Evolutionary conservation across 2,888 invertebrate genomes (phyloP), one percentile per base, ranked within the genome.

Genomic region (Diplazon laetatorius): DNA sequence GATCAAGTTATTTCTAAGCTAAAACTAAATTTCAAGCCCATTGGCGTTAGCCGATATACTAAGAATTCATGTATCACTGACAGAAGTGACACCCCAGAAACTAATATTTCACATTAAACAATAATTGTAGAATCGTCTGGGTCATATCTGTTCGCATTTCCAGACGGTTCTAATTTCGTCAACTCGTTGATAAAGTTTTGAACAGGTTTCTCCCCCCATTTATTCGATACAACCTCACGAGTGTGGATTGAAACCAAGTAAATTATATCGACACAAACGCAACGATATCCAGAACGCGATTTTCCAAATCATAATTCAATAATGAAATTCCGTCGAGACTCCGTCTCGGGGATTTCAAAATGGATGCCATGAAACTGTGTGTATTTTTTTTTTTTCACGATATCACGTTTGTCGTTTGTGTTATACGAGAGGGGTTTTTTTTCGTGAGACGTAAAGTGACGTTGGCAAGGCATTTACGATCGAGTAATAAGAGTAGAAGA

Each of bases 381-480:
- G n/a, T n/a, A n/a, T n/a, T n/a, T n/a, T n/a, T n/a, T n/a, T 69
- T 30, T 35, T 30, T 16, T 14, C 14, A 30, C 16, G 55, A 55
- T 35, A 16, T 55, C 14, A 30, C 35, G 55, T 16, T 30, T 55
- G 55, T 30, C 55, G 30, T 30, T 16, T 55, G 55, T 30, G 55
- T 14, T 18, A 57, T 22, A 14, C 14, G 57, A 42, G 39, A 57
- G 20, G 55, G 20, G n/a, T n/a, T n/a, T n/a, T n/a, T n/a, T n/a
- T n/a, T 14, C 42, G 55, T n/a, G 6, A 55, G 14, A 68, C 39
- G 68, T 20, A 55, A 68, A 48, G 37, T 44, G 25, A 22, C 22
- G 3, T 42, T 25, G 46, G 25, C 39, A 59, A 37, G 50, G 48
- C 59, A 82, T 85, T 85, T 82, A 83, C 66, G 85, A 80, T 82